Evolutionary conservation across 2,113 vertebrate genomes (phyloP), one percentile per base, ranked within the genome.

Genomic region (Sisor rabdophorus): DNA sequence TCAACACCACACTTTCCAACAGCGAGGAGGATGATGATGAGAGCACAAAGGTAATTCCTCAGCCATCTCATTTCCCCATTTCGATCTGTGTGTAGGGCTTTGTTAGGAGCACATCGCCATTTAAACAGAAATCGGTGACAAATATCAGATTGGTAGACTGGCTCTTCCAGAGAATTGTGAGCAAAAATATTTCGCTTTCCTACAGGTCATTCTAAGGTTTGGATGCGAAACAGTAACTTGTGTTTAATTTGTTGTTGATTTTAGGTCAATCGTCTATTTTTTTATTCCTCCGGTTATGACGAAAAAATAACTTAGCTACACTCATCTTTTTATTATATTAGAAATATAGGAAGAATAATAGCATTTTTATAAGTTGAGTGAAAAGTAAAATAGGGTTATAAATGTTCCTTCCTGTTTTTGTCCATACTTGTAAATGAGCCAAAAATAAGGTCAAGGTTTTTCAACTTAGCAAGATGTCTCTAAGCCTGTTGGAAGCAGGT

Each of bases 1-100:
- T 89, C 86, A 96, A 94, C 58, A 69, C 90, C 12, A 95, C 94
- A 0, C 73, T 92, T 11, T 93, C 93, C 65, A 93, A 93, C 93
- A 92, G 91, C 0, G 93, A 96, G 48, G 93, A 95, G 60, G 93
- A 95, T 56, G 85, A 92, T 54, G 90, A 88, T 0, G 91, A 87
- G 60, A 86, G 81, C 80, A 81, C 89, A 77, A 94, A 96, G 95
- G 81, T 83, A 80, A 28, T 78, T 32, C 47, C 28, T 48, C 12
- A 30, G 80, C 54, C 15, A 6, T 9, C 4, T 44, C 5, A 44
- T 8, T 52, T 36, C 22, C 19, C 0, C 60, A 44, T 2, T 13
- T 20, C 22, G 36, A 12, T 52, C 40, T 12, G 1, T 56, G 8
- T 19, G 12, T 67, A 20, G 7, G 22, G 1, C 48, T 36, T 63